Evolutionary conservation across 1,140 invertebrate species (phyloP), one percentile per base, ranked within the genome.

Genomic region (Octopus bimaculoides): DNA sequence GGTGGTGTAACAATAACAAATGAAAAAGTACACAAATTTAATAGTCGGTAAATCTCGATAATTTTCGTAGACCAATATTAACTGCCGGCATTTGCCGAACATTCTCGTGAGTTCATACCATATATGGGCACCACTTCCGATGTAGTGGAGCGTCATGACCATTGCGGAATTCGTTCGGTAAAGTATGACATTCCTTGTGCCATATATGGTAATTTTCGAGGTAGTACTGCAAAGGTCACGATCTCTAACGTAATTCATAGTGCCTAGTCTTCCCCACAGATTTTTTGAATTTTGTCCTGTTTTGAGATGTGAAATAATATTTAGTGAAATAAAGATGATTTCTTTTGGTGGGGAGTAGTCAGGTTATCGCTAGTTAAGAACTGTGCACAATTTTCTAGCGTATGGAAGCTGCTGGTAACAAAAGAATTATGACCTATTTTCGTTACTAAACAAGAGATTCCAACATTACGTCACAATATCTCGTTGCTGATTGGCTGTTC

Each of bases 401-500:
- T 20, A 54, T 52, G 75, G 17, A 52, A 26, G 41, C 75, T 41
- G 17, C 14, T 52, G 41, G 41, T 52, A 54, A 52, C 53, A 52
- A 76, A 75, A 76, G 66, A 69, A 69, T 75, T 17, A 75, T 74
- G 53, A 17, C 20, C 69, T 53, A 53, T 54, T 79, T 54, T 79
- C 78, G 12, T 9, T 52, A 5, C 14, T 71, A 71, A 71, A 71
- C 66, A 71, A 71, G 66, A 71, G 66, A 71, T n/a, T 71, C 66
- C 66, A 81, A 84, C 82, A 79, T 81, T 81, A 83, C 84, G 81
- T 84, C 77, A 77, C 81, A 77, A 86, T 84, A 83, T 87, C 74
- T 69, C 20, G 76, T 52, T 85, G 81, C 69, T 85, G 83, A 91
- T 91, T 91, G 92, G 91, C 84, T 90, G 89, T 66, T 77, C 56